These are phyloP conservation scores for Diorhabda elongata DNA, from an alignment of 1,140 invertebrate genomes.

Conservation along the genomic window DNA sequence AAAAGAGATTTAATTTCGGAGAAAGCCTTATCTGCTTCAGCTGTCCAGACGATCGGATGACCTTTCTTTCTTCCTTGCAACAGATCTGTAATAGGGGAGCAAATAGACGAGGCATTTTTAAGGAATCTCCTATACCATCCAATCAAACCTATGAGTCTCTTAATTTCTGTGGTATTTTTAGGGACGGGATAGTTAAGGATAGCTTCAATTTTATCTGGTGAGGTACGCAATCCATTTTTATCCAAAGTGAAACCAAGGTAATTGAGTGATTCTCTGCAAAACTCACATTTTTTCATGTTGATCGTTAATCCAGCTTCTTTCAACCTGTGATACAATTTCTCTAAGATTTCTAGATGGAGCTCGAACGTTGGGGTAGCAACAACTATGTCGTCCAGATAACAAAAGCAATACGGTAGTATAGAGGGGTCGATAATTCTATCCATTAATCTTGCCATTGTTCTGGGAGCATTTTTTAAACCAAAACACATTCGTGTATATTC, in stretches of 20 bases:
- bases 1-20: conserved; percentile 8
- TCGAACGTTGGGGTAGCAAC: conserved; percentile 24
- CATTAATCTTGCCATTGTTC: conserved; percentile 42
- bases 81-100: conserved; percentile 33
- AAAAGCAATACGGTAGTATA: conserved; percentile 26
- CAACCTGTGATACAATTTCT: conserved; percentile 3
- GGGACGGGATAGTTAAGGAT: conserved; percentile 42
- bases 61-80: conserved; percentile 21
- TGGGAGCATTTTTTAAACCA: conserved; percentile 36
- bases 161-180: conserved; percentile 26
- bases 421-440: conserved; percentile 30
- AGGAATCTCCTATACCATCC: conserved; percentile 24
- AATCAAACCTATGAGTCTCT: conserved; percentile 14
- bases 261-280: no score
- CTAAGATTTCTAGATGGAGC: conserved; percentile 16
- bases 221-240: conserved; percentile 8
- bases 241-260: conserved; percentile 19
- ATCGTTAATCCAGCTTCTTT: not conserved
- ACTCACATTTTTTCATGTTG: conserved; percentile 13
- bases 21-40: conserved; percentile 6
- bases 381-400: conserved; percentile 43
- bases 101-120: conserved; percentile 6
- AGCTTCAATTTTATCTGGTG: conserved; percentile 13
- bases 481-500: conserved; percentile 40
- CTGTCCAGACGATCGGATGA: conserved; percentile 4